Evolutionary conservation across 2,113 vertebrate genomes (phyloP).

Genomic region (Corydoras sp.): DNA sequence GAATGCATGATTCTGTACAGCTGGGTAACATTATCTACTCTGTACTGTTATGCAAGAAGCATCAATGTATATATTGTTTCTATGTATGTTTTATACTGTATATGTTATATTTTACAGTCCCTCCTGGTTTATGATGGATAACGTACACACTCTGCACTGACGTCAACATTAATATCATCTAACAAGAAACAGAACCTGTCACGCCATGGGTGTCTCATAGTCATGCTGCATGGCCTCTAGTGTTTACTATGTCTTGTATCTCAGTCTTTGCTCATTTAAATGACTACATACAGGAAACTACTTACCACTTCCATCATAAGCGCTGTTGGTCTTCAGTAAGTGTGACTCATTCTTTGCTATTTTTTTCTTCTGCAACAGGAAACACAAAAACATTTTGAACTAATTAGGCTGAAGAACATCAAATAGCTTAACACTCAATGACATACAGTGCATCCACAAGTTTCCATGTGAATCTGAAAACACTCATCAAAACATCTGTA

Average conservation of each 20-base stretch:
- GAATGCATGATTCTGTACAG: no score
- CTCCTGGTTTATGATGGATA: no score
- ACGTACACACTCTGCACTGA: no score
- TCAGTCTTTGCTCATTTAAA: neutral
- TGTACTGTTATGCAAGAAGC: no score
- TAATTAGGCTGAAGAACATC: neutral
- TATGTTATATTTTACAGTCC: no score
- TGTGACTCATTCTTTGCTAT: constrained; percentile 56
- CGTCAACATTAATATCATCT: no score
- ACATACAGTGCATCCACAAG: neutral
- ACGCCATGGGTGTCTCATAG: neutral
- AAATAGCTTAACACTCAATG: neutral
- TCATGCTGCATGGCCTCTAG: neutral
- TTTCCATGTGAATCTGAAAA: no score
- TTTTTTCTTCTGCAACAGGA: constrained; percentile 58
- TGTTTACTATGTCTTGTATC: neutral
- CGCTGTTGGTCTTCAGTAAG: constrained; percentile 34
- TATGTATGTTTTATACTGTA: no score
- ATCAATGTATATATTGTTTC: no score
- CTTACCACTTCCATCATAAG: constrained; percentile 53
- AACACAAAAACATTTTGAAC: constrained; percentile 10
- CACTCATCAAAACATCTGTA: no score
- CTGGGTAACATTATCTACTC: no score
- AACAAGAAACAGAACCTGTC: no score
- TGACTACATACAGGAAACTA: constrained; percentile 27